phyloP scores from a whole-genome alignment of 2,113 vertebrate genomes.

The Steatornis caripensis region DNA sequence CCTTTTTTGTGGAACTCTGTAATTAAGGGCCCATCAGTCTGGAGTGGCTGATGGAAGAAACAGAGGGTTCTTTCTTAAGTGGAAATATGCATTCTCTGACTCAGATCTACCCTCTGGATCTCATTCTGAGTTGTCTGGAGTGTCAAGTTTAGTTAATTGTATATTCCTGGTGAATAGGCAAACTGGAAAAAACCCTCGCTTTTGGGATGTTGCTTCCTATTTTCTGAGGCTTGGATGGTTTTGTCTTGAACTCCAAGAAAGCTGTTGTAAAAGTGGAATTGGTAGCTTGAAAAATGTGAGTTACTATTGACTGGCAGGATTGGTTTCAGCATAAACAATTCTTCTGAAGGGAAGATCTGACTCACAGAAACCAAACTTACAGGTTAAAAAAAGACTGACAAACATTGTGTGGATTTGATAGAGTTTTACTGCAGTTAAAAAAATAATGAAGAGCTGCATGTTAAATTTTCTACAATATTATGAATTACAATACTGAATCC shows the following conservation, averaged over 20 bases:
- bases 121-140: slow-evolving; percentile 43
- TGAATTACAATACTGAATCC: slow-evolving; percentile 61
- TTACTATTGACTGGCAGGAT: slow-evolving; percentile 59
- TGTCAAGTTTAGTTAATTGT: slow-evolving; percentile 51
- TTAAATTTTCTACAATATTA: slow-evolving; percentile 53
- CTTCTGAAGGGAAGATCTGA: slow-evolving; percentile 39
- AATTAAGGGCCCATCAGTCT: slow-evolving; percentile 63
- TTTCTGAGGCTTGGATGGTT: slow-evolving; percentile 37
- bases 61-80: slow-evolving; percentile 40
- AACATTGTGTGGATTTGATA: slow-evolving; percentile 44
- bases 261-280: slow-evolving; percentile 1
- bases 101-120: slow-evolving; percentile 49
- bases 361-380: slow-evolving; percentile 45
- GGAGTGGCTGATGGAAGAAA: slow-evolving; percentile 37
- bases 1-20: slow-evolving; percentile 42
- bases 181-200: background rate
- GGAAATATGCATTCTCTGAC: slow-evolving; percentile 51
- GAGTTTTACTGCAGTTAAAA: slow-evolving; percentile 64
- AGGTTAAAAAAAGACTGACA: background rate
- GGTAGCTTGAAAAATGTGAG: slow-evolving; percentile 35
- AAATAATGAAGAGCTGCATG: slow-evolving; percentile 58
- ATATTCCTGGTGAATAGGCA: slow-evolving; percentile 15
- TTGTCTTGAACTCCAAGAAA: slow-evolving; percentile 38
- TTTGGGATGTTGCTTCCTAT: background rate
- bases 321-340: slow-evolving; percentile 59